Conservation (phyloP, 2,113 vertebrate species). For the Jaculus jaculus region DNA sequence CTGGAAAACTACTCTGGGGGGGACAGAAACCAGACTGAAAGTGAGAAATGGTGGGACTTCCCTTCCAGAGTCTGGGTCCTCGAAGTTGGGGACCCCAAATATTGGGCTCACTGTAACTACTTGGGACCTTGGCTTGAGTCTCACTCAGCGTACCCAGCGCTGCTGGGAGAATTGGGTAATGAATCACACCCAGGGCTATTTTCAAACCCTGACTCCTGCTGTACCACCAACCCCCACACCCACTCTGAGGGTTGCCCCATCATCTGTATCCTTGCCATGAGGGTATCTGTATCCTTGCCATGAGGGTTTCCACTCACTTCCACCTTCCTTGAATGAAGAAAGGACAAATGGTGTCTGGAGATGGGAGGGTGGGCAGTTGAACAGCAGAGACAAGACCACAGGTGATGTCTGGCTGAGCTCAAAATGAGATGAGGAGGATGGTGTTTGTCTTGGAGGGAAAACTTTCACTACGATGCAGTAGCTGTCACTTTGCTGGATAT, state of each 20-base stretch:
- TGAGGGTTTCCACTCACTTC: constrained; percentile 29
- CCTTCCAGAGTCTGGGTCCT: neutral
- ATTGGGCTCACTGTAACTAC: neutral
- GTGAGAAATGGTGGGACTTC: neutral
- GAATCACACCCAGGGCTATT: constrained; percentile 64
- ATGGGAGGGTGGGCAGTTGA: neutral
- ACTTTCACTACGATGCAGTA: neutral
- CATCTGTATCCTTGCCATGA: constrained; percentile 26
- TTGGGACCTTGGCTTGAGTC: neutral
- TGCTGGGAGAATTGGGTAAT: constrained; percentile 27
- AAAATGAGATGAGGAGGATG: neutral
- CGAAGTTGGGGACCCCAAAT: neutral
- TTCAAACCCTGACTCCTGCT: constrained; percentile 65
- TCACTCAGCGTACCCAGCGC: neutral
- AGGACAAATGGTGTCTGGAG: neutral
- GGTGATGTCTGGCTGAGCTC: constrained; percentile 8
- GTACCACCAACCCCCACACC: neutral
- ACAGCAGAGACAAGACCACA: neutral
- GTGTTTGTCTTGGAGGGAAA: neutral
- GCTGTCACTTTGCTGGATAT: neutral
- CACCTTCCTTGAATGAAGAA: constrained; percentile 39
- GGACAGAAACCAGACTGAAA: neutral
- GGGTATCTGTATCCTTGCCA: constrained; percentile 10
- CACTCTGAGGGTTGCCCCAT: neutral
- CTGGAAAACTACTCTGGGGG: constrained; percentile 7